Percentiles rank a stretch among this genome's conserved stretches.
Conservation (phyloP, 1,140 invertebrate species). For the Euwallacea similis region DNA sequence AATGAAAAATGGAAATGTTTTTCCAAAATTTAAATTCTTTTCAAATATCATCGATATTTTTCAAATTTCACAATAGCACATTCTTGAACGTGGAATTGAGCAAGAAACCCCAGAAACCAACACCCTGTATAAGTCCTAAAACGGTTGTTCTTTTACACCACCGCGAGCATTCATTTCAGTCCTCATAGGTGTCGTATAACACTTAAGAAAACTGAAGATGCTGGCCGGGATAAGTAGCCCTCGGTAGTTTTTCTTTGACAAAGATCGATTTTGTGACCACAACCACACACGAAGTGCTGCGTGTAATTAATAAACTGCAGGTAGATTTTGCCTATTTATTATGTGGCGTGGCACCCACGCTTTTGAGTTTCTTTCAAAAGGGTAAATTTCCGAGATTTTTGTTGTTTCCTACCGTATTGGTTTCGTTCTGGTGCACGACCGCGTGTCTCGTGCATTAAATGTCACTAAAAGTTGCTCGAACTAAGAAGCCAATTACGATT, state of each 20-base stretch:
- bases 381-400: not conserved
- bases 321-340: conserved; percentile 34
- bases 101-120: too few relatives aligned
- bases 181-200: conserved; percentile 28
- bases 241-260: conserved; percentile 33
- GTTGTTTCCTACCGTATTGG: not conserved
- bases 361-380: too few relatives aligned
- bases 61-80: too few relatives aligned
- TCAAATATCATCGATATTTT: too few relatives aligned
- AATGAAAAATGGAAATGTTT: too few relatives aligned
- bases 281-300: conserved; percentile 10
- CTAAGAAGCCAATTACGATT: conserved; percentile 8
- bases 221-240: conserved; percentile 21
- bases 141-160: conserved; percentile 10
- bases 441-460: not conserved
- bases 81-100: too few relatives aligned
- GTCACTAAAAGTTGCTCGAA: not conserved
- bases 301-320: conserved; percentile 31
- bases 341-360: conserved; percentile 17
- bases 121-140: too few relatives aligned
- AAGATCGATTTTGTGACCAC: conserved; percentile 26
- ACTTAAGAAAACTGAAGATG: conserved; percentile 16
- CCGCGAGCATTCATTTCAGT: conserved; percentile 3
- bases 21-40: too few relatives aligned
- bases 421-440: not conserved